Conservation (phyloP, 2,797 vertebrate genomes). For the Margarornis squamiger region DNA sequence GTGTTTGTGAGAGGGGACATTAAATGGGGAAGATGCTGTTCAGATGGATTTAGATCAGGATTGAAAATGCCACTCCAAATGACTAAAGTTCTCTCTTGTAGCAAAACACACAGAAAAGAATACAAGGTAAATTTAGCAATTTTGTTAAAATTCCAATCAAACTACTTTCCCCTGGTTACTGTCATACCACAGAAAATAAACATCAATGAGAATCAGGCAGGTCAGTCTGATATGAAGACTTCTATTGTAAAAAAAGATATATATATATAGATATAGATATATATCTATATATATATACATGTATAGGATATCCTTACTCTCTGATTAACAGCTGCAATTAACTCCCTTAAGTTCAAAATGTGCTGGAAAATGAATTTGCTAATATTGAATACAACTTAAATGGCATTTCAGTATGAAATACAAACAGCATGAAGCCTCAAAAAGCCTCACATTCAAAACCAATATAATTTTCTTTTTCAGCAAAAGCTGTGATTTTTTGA, state of each 20-base stretch:
- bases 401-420: conserved; percentile 16
- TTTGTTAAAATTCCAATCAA: not conserved
- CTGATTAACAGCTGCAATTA: not conserved
- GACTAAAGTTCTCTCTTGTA: not conserved
- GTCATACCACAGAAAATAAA: conserved; percentile 2
- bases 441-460: conserved; percentile 41
- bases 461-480: conserved; percentile 42
- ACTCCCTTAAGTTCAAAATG: conserved; percentile 9
- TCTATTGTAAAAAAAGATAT: not conserved
- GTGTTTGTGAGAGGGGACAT: not conserved
- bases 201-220: not conserved
- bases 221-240: not conserved
- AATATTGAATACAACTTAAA: conserved; percentile 27
- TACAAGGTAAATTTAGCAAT: not conserved
- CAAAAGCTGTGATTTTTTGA: conserved; percentile 12
- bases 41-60: not conserved
- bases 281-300: not conserved
- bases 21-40: not conserved
- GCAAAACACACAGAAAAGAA: not conserved
- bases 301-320: not conserved
- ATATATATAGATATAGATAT: not conserved
- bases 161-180: not conserved
- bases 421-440: not conserved
- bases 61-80: not conserved
- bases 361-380: not conserved